Base-by-base conservation (phyloP, 2,797 vertebrate genomes). In the Cottoperca gobio region DNA sequence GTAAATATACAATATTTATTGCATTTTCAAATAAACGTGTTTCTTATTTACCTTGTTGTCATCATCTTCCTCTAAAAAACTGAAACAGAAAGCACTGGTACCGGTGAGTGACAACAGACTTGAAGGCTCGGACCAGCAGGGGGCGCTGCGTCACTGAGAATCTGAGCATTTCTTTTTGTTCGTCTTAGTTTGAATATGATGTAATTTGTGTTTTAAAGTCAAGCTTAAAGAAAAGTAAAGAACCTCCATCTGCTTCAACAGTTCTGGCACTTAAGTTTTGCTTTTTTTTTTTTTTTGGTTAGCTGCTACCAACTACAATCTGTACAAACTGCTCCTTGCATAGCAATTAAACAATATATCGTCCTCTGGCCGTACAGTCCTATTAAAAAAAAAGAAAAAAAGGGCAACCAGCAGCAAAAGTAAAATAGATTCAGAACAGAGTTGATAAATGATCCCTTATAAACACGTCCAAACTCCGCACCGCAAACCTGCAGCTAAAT, bases 1-100 rank as follows among this genome's bases (percentile, higher is more conserved):
- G 93, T 91, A 91, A 95, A 95, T 92, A 92, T 91, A 95, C 92
- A 93, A 92, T 91, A 92, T 89, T 91, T 95, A 93, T 95, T 93
- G 93, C 92, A 90, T 94, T 94, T 92, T 91, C 86, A 92, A 90
- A 91, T 90, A 92, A 77, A 90, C 83, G 83, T 53, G 60, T 76
- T 83, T 87, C 61, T 83, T 88, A 84, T 92, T 89, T 79, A 86
- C 71, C 73, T 81, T 81, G 91, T 92, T 60, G 49, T 80, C 76
- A 57, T 83, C 78, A 50, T 66, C 55, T 76, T 13, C 62, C 68
- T 53, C 13, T 28, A 39, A 65, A 54, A 74, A 45, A 49, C 45
- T n/a, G n/a, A 70, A 68, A 84, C 84, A 77, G 80, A 26, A 89
- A 86, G 70, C 79, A 84, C 90, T 72, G 80, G 94, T 94, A 93